Conservation (phyloP, 2,113 vertebrate species). For the Mormyrus lacerda region DNA sequence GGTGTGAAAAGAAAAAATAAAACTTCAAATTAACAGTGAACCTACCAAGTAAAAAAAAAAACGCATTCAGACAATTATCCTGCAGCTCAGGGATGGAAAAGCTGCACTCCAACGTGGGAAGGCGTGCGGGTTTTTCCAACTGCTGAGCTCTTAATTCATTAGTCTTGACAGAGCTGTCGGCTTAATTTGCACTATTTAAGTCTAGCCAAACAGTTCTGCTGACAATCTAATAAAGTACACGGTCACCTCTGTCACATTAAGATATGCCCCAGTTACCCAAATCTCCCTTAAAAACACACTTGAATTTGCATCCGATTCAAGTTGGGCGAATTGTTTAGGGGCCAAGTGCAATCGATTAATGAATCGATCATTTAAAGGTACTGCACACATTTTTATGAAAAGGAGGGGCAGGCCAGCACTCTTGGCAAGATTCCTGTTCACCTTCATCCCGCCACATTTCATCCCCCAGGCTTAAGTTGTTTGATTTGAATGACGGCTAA, state of each 20-base stretch:
- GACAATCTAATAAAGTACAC: neutral
- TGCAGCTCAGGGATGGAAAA: neutral
- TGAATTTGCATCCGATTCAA: neutral
- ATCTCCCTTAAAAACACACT: neutral
- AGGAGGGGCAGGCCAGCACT: neutral
- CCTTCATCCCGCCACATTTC: neutral
- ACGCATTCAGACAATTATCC: neutral
- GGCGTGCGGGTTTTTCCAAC: neutral
- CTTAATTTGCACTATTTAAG: slow-evolving; percentile 1
- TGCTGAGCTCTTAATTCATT: neutral
- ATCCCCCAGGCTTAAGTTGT: neutral
- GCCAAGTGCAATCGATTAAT: neutral
- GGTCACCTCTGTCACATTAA: neutral
- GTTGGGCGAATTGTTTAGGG: neutral
- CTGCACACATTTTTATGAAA: neutral
- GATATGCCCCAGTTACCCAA: neutral
- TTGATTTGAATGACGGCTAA: neutral
- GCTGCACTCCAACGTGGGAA: neutral
- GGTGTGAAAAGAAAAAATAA: neutral
- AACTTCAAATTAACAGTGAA: neutral
- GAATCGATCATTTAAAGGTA: neutral
- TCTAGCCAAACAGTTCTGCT: neutral
- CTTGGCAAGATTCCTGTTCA: neutral
- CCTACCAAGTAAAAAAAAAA: neutral
- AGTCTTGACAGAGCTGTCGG: neutral